A percentile compares a stretch with the other conserved stretches of the same genome.
These are phyloP conservation scores for Globodera rostochiensis DNA, from an alignment of 1,140 invertebrate genomes.

Conservation along the genomic window DNA sequence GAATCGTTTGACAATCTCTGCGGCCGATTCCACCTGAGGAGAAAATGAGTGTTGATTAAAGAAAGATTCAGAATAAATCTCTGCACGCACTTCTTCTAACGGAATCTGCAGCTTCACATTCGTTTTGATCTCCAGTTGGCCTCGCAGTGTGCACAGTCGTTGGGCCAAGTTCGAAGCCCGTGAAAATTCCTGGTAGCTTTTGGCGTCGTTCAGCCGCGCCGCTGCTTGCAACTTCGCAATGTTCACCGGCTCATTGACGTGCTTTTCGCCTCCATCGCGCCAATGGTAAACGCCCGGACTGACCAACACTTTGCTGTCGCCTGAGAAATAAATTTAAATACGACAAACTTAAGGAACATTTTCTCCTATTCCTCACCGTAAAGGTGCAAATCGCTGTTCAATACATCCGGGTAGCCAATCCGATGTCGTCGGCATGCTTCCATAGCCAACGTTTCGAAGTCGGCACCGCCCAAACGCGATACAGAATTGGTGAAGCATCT, in stretches of 20 bases:
- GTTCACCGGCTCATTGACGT: constrained; percentile 91
- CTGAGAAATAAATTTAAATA: constrained; percentile 34
- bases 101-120: constrained; percentile 76
- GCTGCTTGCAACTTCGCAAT: constrained; percentile 93
- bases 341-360: neutral
- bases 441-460: constrained; percentile 82
- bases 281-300: constrained; percentile 95
- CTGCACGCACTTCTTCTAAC: constrained; percentile 72
- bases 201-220: constrained; percentile 77
- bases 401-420: constrained; percentile 74
- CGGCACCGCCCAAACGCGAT: constrained; percentile 89
- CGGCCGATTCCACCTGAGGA: constrained; percentile 78
- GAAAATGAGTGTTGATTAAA: neutral
- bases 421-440: constrained; percentile 84
- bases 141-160: constrained; percentile 83
- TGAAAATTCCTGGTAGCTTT: constrained; percentile 84
- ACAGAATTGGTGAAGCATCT: constrained; percentile 86
- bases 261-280: constrained; percentile 93
- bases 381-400: constrained; percentile 45
- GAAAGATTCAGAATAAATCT: neutral
- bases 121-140: constrained; percentile 81
- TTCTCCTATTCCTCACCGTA: constrained; percentile 33
- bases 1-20: constrained; percentile 90
- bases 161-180: constrained; percentile 81
- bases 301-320: constrained; percentile 78